These are phyloP conservation scores for Anastatus disparis DNA, from an alignment of 1,140 invertebrate species.

Conservation along the genomic window DNA sequence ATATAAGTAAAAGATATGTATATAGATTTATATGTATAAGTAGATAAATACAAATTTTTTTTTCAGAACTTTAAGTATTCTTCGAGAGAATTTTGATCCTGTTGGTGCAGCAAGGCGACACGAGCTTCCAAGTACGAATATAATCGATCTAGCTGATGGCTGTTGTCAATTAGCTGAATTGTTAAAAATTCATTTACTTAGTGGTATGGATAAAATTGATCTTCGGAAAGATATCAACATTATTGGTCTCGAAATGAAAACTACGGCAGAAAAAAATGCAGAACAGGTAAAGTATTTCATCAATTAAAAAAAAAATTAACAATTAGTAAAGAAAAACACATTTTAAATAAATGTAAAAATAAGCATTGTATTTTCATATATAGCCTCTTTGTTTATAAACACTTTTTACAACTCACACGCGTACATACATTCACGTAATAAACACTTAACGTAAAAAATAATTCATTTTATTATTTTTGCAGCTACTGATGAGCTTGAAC, in stretches of 20 bases:
- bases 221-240: slow-evolving; percentile 56
- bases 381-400: slow-evolving; percentile 12
- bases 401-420: neutral
- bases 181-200: slow-evolving; percentile 66
- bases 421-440: neutral
- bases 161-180: slow-evolving; percentile 66
- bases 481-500: slow-evolving; percentile 62
- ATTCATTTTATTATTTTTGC: slow-evolving; percentile 25
- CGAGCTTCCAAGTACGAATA: slow-evolving; percentile 62
- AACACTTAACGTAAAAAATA: neutral
- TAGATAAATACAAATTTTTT: neutral
- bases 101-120: slow-evolving; percentile 52
- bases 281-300: slow-evolving; percentile 53
- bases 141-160: slow-evolving; percentile 65
- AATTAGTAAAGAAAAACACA: too few relatives aligned
- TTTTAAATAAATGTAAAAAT: too few relatives aligned
- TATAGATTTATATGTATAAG: neutral
- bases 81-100: slow-evolving; percentile 64
- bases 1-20: neutral
- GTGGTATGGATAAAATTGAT: slow-evolving; percentile 56
- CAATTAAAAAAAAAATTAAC: neutral
- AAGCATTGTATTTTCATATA: too few relatives aligned
- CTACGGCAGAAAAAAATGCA: slow-evolving; percentile 60
- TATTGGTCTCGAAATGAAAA: slow-evolving; percentile 62
- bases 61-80: slow-evolving; percentile 58